phyloP scores from a whole-genome alignment of 2,113 vertebrate genomes.

The Melierax canorus region DNA sequence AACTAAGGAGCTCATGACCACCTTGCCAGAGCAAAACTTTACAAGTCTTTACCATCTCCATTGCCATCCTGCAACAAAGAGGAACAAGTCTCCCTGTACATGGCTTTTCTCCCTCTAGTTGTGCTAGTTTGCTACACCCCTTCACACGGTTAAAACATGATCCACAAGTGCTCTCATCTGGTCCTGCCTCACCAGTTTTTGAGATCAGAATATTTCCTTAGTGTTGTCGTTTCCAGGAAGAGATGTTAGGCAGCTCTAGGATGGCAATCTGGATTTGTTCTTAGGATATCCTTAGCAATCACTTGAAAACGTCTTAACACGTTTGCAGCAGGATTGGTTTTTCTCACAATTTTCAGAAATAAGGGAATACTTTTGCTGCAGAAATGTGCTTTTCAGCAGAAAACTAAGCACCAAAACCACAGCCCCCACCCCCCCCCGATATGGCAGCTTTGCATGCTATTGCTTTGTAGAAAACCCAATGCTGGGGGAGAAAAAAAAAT shows the following conservation, averaged over 20 bases:
- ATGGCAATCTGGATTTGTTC: not conserved
- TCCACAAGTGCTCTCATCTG: not conserved
- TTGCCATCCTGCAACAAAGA: not conserved
- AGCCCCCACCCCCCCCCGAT: rapidly evolving
- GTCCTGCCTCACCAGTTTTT: not conserved
- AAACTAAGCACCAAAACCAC: not conserved
- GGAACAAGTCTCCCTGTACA: not conserved
- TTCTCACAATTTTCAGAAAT: not conserved
- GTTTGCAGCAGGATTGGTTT: not conserved
- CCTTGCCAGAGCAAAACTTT: not conserved
- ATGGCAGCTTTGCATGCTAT: not conserved
- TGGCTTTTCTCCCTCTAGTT: not conserved
- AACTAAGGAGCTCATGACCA: not conserved
- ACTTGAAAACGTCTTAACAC: not conserved
- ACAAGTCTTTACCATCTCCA: not conserved
- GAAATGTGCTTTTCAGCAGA: not conserved
- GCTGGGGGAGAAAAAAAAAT: not conserved
- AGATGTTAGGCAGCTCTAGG: not conserved
- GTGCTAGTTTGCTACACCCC: not conserved
- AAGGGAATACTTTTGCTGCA: not conserved
- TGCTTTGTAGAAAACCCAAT: not conserved
- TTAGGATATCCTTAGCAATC: not conserved
- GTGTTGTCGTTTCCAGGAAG: not conserved
- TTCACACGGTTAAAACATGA: not conserved
- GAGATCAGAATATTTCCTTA: not conserved